phyloP scores from a whole-genome alignment of 1,140 invertebrate species.

The Paralvinella palmiformis region DNA sequence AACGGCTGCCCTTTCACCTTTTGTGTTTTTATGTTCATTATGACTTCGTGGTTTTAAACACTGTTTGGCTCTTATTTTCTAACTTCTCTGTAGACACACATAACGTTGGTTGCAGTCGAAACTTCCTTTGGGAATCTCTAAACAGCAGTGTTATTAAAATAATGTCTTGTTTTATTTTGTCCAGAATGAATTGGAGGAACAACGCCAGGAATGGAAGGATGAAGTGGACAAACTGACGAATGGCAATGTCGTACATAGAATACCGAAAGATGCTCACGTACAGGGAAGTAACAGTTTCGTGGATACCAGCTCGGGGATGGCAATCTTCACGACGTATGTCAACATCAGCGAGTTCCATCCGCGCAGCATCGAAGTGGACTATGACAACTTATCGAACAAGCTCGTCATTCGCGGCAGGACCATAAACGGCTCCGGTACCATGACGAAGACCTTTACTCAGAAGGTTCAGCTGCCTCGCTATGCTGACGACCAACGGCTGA shows the following conservation, averaged over 20 bases:
- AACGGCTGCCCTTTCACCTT: too few species aligned
- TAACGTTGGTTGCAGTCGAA: too few species aligned
- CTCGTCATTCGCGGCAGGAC: constrained; percentile 8
- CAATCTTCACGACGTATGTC: constrained; percentile 3
- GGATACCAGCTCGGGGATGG: background rate
- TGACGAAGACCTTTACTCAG: constrained; percentile 13
- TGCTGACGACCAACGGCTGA: constrained; percentile 11
- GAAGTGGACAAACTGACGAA: background rate
- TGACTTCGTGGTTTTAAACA: too few species aligned
- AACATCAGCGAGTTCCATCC: constrained; percentile 5
- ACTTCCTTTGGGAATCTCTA: too few species aligned
- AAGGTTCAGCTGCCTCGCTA: constrained; percentile 15
- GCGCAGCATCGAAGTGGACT: background rate
- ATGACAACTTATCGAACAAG: constrained; percentile 5
- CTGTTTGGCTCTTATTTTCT: too few species aligned
- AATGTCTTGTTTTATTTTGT: too few species aligned
- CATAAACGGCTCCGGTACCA: background rate
- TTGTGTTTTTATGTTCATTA: too few species aligned
- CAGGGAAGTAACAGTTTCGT: constrained; percentile 7
- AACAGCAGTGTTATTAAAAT: too few species aligned
- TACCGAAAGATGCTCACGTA: background rate
- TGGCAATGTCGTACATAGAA: background rate
- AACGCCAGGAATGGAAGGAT: constrained; percentile 5
- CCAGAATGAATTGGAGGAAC: constrained; percentile 10
- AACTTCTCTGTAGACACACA: too few species aligned